phyloP scores from a whole-genome alignment of 2,888 invertebrate genomes.

The Ditylenchus weischeri region DNA sequence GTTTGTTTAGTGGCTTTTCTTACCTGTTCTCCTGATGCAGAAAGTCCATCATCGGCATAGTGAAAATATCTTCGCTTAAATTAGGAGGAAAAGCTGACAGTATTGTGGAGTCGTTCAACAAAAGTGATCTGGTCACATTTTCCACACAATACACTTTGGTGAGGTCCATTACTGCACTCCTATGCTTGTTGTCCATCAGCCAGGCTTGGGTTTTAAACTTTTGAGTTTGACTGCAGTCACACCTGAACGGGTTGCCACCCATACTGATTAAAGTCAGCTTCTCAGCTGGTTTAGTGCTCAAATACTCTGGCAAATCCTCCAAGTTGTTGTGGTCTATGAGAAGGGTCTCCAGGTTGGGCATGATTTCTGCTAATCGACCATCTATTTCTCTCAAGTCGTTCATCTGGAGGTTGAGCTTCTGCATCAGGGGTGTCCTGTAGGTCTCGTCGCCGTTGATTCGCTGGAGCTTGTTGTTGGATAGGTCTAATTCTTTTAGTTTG shows the following conservation, averaged over 20 bases:
- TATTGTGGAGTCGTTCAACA: constrained; percentile 52
- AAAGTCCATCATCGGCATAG: constrained; percentile 49
- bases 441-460: constrained; percentile 49
- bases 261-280: constrained; percentile 39
- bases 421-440: constrained; percentile 35
- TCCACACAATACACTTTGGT: constrained; percentile 49
- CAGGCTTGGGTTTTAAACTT: constrained; percentile 35
- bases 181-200: constrained; percentile 29
- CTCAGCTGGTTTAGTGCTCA: constrained; percentile 15
- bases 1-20: too few species aligned
- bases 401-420: constrained; percentile 47
- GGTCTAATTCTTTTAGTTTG: constrained; percentile 47
- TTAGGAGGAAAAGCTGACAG: constrained; percentile 52
- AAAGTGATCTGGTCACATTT: constrained; percentile 53
- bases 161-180: constrained; percentile 39
- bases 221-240: constrained; percentile 48
- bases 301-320: constrained; percentile 30
- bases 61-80: constrained; percentile 44
- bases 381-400: constrained; percentile 43
- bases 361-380: constrained; percentile 38
- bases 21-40: constrained; percentile 33
- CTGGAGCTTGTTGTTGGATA: constrained; percentile 48
- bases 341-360: constrained; percentile 45
- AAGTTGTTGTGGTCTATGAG: constrained; percentile 47
- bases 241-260: constrained; percentile 54